phyloP scores from a whole-genome alignment of 2,888 invertebrate species.

The Rutpela maculata region DNA sequence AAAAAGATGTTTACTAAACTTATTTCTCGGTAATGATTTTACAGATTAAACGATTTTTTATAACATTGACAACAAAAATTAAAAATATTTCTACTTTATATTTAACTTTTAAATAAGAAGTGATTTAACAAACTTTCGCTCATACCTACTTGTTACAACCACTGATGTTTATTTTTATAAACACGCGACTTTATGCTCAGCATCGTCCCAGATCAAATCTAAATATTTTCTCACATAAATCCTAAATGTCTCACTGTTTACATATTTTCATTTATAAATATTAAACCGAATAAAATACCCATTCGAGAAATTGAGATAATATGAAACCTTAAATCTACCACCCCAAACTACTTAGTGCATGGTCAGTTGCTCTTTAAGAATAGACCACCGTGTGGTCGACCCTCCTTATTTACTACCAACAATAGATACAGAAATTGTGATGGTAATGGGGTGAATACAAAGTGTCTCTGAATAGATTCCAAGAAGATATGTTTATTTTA shows the following conservation, averaged over 20 bases:
- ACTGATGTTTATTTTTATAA: background rate
- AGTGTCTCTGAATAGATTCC: slow-evolving; percentile 43
- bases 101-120: too few species aligned
- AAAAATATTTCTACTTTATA: too few species aligned
- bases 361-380: slow-evolving; percentile 60
- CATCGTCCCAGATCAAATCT: background rate
- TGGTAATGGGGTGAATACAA: slow-evolving; percentile 48
- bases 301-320: slow-evolving; percentile 6
- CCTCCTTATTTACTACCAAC: slow-evolving; percentile 60
- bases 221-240: slow-evolving; percentile 23
- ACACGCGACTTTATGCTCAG: background rate
- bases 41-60: too few species aligned
- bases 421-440: slow-evolving; percentile 52
- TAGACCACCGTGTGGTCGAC: slow-evolving; percentile 61
- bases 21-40: too few species aligned
- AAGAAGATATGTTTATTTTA: slow-evolving; percentile 41
- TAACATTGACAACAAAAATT: too few species aligned
- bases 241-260: slow-evolving; percentile 16
- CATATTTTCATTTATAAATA: slow-evolving; percentile 22
- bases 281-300: slow-evolving; percentile 34
- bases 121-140: too few species aligned
- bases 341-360: slow-evolving; percentile 46
- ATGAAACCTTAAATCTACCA: slow-evolving; percentile 13
- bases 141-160: background rate
- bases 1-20: too few species aligned